Conservation (phyloP, 2,797 vertebrate genomes). For the Xiphophorus birchmanni region DNA sequence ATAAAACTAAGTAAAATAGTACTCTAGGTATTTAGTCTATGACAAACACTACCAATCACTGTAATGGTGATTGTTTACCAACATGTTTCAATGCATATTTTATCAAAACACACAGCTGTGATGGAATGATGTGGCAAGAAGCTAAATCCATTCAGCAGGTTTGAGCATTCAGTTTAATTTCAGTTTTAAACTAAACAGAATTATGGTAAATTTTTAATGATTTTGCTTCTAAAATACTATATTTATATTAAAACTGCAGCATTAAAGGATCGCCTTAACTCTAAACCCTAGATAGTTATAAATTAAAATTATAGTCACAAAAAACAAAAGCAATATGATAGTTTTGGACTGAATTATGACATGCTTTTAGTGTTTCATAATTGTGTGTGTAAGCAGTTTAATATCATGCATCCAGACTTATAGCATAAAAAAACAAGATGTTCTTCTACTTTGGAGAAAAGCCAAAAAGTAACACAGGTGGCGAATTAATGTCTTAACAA, state of each 20-base stretch:
- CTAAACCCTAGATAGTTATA: constrained; percentile 33
- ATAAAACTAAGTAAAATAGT: constrained; percentile 79
- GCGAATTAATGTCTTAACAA: constrained; percentile 61
- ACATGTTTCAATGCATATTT: constrained; percentile 27
- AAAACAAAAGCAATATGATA: constrained; percentile 4
- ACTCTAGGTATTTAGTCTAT: constrained; percentile 60
- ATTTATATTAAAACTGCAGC: constrained; percentile 10
- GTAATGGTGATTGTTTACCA: constrained; percentile 56
- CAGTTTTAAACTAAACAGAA: background rate
- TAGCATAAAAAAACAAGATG: background rate
- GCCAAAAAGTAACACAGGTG: constrained; percentile 29
- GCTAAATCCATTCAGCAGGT: constrained; percentile 3
- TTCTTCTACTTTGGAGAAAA: background rate
- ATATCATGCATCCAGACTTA: constrained; percentile 3
- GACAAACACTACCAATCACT: constrained; percentile 64
- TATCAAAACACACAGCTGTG: constrained; percentile 55
- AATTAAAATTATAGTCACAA: constrained; percentile 40
- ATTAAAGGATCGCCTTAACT: constrained; percentile 31
- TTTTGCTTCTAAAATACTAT: background rate
- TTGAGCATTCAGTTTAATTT: constrained; percentile 5
- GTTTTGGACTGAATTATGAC: constrained; percentile 17
- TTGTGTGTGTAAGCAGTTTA: background rate
- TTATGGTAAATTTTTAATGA: background rate
- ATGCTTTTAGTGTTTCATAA: constrained; percentile 4
- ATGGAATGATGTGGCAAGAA: constrained; percentile 2